Conservation (phyloP, 64 coral and sea anemone species). For the Acropora yongei region DNA sequence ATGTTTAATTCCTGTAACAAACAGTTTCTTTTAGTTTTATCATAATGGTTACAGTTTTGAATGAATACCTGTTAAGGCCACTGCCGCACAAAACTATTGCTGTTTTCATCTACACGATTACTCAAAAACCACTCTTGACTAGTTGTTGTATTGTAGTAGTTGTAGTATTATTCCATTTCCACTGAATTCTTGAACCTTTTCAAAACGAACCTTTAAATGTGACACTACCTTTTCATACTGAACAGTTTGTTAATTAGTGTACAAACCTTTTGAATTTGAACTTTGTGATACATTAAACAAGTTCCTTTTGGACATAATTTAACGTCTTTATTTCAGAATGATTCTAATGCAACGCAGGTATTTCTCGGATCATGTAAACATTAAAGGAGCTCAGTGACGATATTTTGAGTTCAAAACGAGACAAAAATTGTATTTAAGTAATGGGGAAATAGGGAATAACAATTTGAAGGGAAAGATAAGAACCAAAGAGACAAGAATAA, state of each 20-base stretch:
- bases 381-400: too few relatives aligned
- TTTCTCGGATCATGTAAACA: not conserved
- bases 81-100: not conserved
- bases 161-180: not conserved
- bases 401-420: too few relatives aligned
- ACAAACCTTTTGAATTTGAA: not conserved
- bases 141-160: not conserved
- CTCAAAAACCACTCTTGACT: not conserved
- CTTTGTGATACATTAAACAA: not conserved
- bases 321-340: not conserved
- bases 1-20: not conserved
- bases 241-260: not conserved
- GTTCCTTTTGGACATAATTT: not conserved
- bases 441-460: too few relatives aligned
- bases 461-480: too few relatives aligned
- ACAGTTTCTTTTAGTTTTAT: not conserved
- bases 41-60: not conserved
- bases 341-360: not conserved
- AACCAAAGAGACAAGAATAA: too few relatives aligned
- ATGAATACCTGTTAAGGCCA: not conserved
- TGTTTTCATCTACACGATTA: not conserved
- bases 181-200: not conserved
- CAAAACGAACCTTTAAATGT: not conserved
- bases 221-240: not conserved
- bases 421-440: too few relatives aligned